A percentile compares a stretch with the other conserved stretches of the same genome.
These are phyloP conservation scores for Petrocephalus microphthalmus DNA, from an alignment of 2,113 vertebrate genomes.

Conservation along the genomic window DNA sequence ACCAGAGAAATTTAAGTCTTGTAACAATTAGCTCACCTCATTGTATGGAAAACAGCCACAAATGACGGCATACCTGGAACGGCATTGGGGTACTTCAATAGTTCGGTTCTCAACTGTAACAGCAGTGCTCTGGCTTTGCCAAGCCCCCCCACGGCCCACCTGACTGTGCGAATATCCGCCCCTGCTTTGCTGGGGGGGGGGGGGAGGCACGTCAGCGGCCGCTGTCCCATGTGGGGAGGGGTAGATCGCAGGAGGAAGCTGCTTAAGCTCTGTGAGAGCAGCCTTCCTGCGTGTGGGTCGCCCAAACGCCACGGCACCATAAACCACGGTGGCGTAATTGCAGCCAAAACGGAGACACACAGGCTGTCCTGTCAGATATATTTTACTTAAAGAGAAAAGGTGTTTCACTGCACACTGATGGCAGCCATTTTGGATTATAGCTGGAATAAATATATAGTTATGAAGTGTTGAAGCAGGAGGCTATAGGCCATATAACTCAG, in stretches of 20 bases:
- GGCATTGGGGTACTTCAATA: not conserved
- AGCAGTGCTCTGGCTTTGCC: not conserved
- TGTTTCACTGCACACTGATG: not conserved
- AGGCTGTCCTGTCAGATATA: not conserved
- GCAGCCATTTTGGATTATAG: not conserved
- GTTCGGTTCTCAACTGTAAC: not conserved
- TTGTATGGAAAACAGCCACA: not conserved
- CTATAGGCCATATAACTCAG: not conserved
- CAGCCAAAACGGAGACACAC: not conserved
- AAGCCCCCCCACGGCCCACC: not conserved
- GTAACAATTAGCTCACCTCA: not conserved
- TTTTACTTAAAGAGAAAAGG: not conserved
- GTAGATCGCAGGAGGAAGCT: not conserved
- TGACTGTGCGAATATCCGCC: not conserved
- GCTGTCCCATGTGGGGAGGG: not conserved
- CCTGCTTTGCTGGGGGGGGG: not conserved
- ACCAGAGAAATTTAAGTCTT: not conserved
- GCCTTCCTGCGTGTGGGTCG: not conserved
- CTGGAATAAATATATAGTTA: not conserved
- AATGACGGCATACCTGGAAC: not conserved
- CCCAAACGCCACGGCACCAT: not conserved
- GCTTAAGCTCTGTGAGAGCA: not conserved
- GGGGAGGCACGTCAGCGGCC: not conserved
- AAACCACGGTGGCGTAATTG: not conserved
- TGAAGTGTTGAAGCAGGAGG: not conserved